phyloP scores from a whole-genome alignment of 2,888 invertebrate genomes.

The Bimastos eiseni region DNA sequence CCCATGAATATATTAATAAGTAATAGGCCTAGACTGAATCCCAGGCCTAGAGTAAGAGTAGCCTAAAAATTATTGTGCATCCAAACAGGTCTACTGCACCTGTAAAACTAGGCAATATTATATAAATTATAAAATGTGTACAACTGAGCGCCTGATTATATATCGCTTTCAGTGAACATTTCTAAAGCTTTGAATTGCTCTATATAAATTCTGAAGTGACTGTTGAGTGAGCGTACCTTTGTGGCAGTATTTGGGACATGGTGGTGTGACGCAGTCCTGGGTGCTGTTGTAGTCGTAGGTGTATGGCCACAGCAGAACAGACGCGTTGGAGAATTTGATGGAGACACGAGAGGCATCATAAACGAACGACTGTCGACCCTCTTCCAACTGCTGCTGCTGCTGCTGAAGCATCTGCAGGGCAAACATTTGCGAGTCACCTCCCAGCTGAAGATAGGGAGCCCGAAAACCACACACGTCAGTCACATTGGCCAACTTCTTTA shows the following conservation, averaged over 20 bases:
- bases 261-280: neutral
- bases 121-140: no score
- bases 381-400: neutral
- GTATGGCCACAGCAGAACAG: neutral
- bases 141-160: no score
- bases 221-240: neutral
- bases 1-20: no score
- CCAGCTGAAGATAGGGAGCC: neutral
- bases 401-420: neutral
- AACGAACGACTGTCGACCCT: neutral
- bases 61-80: no score
- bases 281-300: slow-evolving; percentile 7
- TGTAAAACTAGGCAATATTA: no score
- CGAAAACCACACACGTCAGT: neutral
- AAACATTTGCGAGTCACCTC: neutral
- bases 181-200: neutral
- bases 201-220: neutral
- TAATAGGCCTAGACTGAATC: no score
- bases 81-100: no score
- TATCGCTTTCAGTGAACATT: no score
- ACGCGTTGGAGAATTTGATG: neutral
- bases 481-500: neutral
- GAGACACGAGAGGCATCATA: neutral
- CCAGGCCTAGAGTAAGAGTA: no score
- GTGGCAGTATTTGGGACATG: neutral